These are phyloP conservation scores for Cosmia trapezina DNA, from an alignment of 2,888 invertebrate genomes.

Conservation along the genomic window DNA sequence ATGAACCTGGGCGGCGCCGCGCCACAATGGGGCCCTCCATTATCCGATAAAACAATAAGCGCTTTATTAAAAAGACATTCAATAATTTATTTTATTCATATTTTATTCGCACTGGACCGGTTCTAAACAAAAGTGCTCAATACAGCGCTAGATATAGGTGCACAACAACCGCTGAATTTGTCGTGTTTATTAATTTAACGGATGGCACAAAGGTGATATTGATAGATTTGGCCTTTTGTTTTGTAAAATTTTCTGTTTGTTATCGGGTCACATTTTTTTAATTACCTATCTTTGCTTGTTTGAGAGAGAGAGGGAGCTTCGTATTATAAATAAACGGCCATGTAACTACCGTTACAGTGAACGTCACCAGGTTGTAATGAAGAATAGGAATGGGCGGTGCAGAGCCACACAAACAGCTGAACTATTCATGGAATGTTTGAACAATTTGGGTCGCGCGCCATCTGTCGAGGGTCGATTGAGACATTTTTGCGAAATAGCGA, in stretches of 20 bases:
- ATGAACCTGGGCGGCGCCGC: conserved; percentile 83
- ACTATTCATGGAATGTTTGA: conserved; percentile 84
- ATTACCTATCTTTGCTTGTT: background rate
- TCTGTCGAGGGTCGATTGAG: conserved; percentile 86
- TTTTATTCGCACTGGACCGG: conserved; percentile 84
- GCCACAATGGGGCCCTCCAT: conserved; percentile 82
- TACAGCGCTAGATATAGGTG: conserved; percentile 67
- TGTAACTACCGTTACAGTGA: conserved; percentile 26
- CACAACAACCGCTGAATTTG: conserved; percentile 59
- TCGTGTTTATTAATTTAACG: conserved; percentile 54
- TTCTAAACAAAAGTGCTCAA: conserved; percentile 83
- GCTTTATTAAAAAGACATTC: conserved; percentile 90
- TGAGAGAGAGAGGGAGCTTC: background rate
- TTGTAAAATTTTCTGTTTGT: conserved; percentile 42
- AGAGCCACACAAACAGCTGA: conserved; percentile 80
- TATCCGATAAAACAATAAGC: conserved; percentile 89
- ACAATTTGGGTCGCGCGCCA: conserved; percentile 83
- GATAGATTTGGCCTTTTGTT: conserved; percentile 60
- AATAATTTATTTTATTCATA: conserved; percentile 89
- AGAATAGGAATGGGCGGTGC: conserved; percentile 78
- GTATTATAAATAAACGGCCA: background rate
- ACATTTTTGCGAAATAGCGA: conserved; percentile 88
- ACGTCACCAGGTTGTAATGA: conserved; percentile 46
- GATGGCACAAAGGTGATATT: conserved; percentile 52
- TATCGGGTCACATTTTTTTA: conserved; percentile 35